Evolutionary conservation across 2,888 invertebrate species (phyloP).

Genomic region (Athalia circularis): DNA sequence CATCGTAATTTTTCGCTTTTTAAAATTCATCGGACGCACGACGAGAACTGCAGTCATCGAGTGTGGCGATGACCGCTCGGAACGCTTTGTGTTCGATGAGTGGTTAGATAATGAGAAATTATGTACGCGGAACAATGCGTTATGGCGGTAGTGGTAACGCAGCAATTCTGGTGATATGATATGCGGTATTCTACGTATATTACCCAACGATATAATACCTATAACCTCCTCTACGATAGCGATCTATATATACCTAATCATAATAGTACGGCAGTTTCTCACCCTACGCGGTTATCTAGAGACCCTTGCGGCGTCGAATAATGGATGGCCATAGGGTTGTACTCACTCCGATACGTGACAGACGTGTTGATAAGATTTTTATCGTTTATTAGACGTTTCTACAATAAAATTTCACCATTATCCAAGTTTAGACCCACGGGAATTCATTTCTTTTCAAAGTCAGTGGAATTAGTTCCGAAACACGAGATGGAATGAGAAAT

Average conservation of each 20-base stretch:
- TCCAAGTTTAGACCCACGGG: no score
- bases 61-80: no score
- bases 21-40: not conserved
- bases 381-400: conserved; percentile 21
- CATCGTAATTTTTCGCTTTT: no score
- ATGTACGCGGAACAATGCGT: not conserved
- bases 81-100: not conserved
- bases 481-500: no score
- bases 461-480: no score
- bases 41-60: not conserved
- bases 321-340: conserved; percentile 26
- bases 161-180: conserved; percentile 7
- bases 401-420: conserved; percentile 11
- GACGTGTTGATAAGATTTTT: conserved; percentile 28
- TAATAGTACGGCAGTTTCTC: not conserved
- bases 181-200: no score
- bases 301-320: conserved; percentile 6
- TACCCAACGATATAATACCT: no score
- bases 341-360: conserved; percentile 29
- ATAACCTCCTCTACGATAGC: conserved; percentile 1
- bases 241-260: conserved; percentile 34
- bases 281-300: not conserved
- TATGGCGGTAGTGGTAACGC: not conserved
- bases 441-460: no score
- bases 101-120: conserved; percentile 28